Percentiles rank a stretch among this genome's conserved stretches.
Conservation (phyloP, 2,113 vertebrate species). For the Eretmochelys imbricata region DNA sequence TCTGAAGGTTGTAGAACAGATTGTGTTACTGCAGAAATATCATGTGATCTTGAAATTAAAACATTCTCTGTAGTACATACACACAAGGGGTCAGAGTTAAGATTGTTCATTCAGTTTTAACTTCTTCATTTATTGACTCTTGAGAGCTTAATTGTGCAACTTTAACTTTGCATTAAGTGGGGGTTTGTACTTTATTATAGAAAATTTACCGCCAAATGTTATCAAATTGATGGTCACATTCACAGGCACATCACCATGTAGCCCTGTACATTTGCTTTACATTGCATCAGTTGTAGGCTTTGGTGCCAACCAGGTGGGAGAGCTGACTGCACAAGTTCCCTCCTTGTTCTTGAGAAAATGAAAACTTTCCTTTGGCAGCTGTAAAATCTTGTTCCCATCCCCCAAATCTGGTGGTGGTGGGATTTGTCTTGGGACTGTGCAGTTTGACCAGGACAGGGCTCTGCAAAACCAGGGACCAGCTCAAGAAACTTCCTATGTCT, state of each 20-base stretch:
- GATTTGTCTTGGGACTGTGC: not conserved
- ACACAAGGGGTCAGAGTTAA: conserved; percentile 56
- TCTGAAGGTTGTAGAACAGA: not conserved
- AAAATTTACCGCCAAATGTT: conserved; percentile 57
- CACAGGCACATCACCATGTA: conserved; percentile 38
- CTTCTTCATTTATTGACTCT: conserved; percentile 36
- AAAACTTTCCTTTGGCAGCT: not conserved
- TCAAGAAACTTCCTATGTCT: not conserved
- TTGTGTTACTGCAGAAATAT: conserved; percentile 1
- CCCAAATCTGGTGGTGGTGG: not conserved
- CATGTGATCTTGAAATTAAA: conserved; percentile 39
- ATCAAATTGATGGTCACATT: conserved; percentile 50
- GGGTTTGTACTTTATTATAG: conserved; percentile 20
- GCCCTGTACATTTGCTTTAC: conserved; percentile 37
- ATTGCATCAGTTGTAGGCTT: conserved; percentile 40
- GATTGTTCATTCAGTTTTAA: conserved; percentile 45
- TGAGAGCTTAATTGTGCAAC: conserved; percentile 15
- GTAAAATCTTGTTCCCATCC: not conserved
- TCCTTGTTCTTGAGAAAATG: not conserved
- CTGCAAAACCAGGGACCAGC: not conserved
- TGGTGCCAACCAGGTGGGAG: not conserved
- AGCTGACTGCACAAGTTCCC: conserved; percentile 11
- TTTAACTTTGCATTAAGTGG: conserved; percentile 45
- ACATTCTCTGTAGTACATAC: not conserved
- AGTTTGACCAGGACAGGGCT: not conserved